Evolutionary conservation across 2,888 invertebrate genomes (phyloP), one percentile per base, ranked within the genome.

Genomic region (Dynastes hyllus): DNA sequence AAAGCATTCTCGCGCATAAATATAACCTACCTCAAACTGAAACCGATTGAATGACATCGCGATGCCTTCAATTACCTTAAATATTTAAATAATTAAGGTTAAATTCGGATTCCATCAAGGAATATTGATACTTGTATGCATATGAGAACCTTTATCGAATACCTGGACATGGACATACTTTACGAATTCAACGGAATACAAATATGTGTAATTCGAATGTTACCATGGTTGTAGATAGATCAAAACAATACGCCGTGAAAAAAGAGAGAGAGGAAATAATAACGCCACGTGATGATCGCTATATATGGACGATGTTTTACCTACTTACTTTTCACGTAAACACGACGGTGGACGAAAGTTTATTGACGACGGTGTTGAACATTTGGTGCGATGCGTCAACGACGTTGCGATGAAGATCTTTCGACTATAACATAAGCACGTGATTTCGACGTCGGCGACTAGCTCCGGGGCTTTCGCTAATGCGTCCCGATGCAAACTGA

Each of bases 401-500:
- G 73, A 16, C 55, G 16, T 8, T 55, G 55, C 55, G 2, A 58
- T n/a, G 29, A 8, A 37, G 51, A 29, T 37, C 22, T 22, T 55
- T 40, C 37, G 55, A 73, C 73, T 37, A 58, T 58, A 73, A 58
- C 73, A 73, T 73, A 32, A 58, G 9, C 73, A 61, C 73, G 73
- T 73, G 73, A 58, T 61, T 73, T 58, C 13, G 27, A 11, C 37
- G 58, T 40, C 58, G 37, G 29, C 45, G 45, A 22, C 22, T 37
- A 73, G 73, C 73, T 40, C 73, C 55, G 58, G 73, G 58, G 58
- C 67, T 58, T 16, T 58, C 73, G 29, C 16, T 40, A 73, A 73
- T 58, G 58, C 58, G 73, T 73, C 73, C 73, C 73, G 73, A 73
- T 73, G 73, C 73, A 73, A 73, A 73, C 73, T 73, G 73, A 73